A percentile compares a stretch with the other conserved stretches of the same genome.
These are phyloP conservation scores for Lepidotrigona ventralis DNA, from an alignment of 1,140 invertebrate genomes.

Conservation along the genomic window DNA sequence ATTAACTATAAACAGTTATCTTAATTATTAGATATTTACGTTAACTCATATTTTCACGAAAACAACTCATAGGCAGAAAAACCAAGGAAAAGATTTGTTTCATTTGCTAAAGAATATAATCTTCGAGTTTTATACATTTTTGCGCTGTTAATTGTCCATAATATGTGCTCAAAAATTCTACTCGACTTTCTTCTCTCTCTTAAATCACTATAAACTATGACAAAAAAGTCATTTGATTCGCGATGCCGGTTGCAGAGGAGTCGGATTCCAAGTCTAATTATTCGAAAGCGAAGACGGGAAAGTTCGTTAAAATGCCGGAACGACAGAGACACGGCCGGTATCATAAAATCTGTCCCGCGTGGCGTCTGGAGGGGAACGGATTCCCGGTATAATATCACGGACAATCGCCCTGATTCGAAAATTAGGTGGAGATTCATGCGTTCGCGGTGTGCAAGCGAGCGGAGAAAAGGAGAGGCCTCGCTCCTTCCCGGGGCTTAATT, in stretches of 20 bases:
- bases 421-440: conserved; percentile 50
- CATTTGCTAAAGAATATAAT: no score
- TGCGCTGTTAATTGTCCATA: no score
- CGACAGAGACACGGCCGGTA: not conserved
- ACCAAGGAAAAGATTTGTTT: no score
- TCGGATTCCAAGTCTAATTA: not conserved
- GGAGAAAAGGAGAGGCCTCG: conserved; percentile 51
- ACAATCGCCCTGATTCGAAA: conserved; percentile 51
- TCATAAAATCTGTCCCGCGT: conserved; percentile 3
- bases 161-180: no score
- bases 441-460: conserved; percentile 37
- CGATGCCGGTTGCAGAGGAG: not conserved
- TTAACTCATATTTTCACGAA: no score
- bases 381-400: conserved; percentile 44
- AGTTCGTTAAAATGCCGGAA: not conserved
- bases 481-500: conserved; percentile 68
- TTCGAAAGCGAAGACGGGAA: not conserved
- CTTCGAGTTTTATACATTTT: no score
- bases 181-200: no score
- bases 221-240: not conserved
- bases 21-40: no score
- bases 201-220: not conserved
- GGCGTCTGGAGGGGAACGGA: not conserved
- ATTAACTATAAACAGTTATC: no score
- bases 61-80: no score